Percentiles rank a stretch among this genome's conserved stretches.
These are phyloP conservation scores for Luperina nickerlii DNA, from an alignment of 2,888 invertebrate genomes.

Conservation along the genomic window DNA sequence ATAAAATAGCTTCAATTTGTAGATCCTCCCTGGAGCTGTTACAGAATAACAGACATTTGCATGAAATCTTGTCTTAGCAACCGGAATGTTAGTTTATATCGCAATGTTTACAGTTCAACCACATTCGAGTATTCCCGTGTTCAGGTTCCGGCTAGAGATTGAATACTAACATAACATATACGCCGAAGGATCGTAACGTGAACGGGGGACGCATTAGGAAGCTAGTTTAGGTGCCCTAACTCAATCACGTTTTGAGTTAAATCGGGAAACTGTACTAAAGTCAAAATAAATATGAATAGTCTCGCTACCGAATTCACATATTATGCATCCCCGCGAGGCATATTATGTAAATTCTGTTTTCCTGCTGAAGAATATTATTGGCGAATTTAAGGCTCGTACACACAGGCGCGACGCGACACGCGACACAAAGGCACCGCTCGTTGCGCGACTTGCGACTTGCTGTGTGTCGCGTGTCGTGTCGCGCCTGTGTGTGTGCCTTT, in stretches of 20 bases:
- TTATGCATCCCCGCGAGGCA: neutral
- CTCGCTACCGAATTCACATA: neutral
- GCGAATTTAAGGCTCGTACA: too few species aligned
- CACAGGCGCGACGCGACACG: too few species aligned
- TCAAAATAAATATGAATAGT: slow-evolving; percentile 13
- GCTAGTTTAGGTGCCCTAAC: slow-evolving; percentile 50
- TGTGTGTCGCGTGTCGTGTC: too few species aligned
- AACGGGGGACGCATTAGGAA: slow-evolving; percentile 71
- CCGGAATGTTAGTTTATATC: slow-evolving; percentile 27
- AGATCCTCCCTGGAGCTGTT: slow-evolving; percentile 6
- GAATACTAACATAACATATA: slow-evolving; percentile 54
- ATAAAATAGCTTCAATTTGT: slow-evolving; percentile 42
- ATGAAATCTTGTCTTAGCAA: slow-evolving; percentile 36
- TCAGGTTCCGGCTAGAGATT: slow-evolving; percentile 60
- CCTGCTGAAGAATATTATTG: neutral
- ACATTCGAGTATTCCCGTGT: slow-evolving; percentile 50
- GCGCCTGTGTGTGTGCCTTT: too few species aligned
- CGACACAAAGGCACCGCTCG: too few species aligned
- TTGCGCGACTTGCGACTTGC: too few species aligned
- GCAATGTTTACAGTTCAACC: slow-evolving; percentile 40
- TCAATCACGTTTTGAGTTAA: slow-evolving; percentile 29
- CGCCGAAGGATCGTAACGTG: slow-evolving; percentile 68
- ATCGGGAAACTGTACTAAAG: slow-evolving; percentile 26
- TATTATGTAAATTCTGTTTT: neutral
- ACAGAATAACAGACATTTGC: slow-evolving; percentile 18